Conservation (phyloP, 2,797 vertebrate species). For the Microhierax caerulescens region DNA sequence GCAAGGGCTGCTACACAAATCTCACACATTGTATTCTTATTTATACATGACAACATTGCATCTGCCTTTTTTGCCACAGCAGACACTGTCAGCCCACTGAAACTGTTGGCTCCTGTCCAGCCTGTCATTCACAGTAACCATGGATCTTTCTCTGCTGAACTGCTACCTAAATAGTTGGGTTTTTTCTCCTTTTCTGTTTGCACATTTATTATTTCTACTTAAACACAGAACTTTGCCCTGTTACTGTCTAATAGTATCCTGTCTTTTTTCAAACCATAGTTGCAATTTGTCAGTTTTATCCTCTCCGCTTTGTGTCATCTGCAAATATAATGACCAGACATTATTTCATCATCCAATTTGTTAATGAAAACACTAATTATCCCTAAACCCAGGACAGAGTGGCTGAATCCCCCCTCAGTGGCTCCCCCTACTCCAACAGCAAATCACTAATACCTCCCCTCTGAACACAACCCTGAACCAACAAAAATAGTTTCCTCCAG, state of each 20-base stretch:
- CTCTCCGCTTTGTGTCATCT: neutral
- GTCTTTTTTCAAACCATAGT: neutral
- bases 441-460: neutral
- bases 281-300: neutral
- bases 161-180: neutral
- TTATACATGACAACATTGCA: neutral
- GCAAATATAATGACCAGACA: neutral
- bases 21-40: neutral
- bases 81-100: neutral
- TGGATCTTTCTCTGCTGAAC: neutral
- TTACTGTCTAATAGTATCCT: neutral
- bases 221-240: neutral
- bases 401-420: neutral
- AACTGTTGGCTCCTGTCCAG: neutral
- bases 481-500: neutral
- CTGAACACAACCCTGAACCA: neutral
- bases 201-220: neutral
- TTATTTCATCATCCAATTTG: neutral
- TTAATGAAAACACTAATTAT: neutral
- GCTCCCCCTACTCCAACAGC: neutral
- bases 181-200: neutral
- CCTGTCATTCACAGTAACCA: neutral
- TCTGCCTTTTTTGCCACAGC: neutral
- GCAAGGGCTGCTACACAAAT: neutral
- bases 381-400: neutral